Percentiles rank a stretch among this genome's conserved stretches.
Conservation (phyloP, 2,797 vertebrate species). For the Oryzias dopingdopingensis region DNA sequence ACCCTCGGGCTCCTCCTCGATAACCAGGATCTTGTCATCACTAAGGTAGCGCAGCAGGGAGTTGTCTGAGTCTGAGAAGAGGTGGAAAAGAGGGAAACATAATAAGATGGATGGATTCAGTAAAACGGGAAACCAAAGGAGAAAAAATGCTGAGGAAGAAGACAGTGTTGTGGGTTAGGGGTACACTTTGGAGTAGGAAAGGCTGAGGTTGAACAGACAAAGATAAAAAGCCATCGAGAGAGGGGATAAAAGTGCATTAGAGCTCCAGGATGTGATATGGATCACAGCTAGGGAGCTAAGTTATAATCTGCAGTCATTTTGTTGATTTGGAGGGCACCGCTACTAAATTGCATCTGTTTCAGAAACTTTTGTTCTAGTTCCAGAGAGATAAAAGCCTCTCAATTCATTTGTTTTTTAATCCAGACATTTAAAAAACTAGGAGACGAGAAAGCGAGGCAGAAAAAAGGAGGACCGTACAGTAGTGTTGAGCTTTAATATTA, state of each 20-base stretch:
- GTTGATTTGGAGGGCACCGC: conserved; percentile 37
- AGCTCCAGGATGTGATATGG: conserved; percentile 48
- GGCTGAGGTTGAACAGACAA: conserved; percentile 38
- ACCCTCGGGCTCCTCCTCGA: conserved; percentile 85
- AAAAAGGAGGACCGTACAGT: conserved; percentile 29
- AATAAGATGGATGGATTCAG: conserved; percentile 30
- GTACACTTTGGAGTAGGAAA: conserved; percentile 26
- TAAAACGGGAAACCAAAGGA: conserved; percentile 19
- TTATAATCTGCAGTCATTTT: conserved; percentile 53
- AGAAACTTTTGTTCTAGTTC: conserved; percentile 35
- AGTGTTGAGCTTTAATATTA: conserved; percentile 68
- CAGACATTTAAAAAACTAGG: conserved; percentile 38
- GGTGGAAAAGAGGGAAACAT: conserved; percentile 9
- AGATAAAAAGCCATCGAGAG: conserved; percentile 45
- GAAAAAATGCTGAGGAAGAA: conserved; percentile 25
- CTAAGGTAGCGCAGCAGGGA: conserved; percentile 88
- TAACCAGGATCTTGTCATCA: conserved; percentile 91
- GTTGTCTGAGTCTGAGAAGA: conserved; percentile 84
- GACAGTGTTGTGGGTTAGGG: conserved; percentile 24
- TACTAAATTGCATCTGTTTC: conserved; percentile 37
- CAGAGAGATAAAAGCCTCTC: conserved; percentile 24
- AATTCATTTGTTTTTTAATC: conserved; percentile 46
- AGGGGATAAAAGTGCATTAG: conserved; percentile 43
- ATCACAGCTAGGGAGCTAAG: conserved; percentile 42
- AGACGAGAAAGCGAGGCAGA: conserved; percentile 19